These are phyloP conservation scores for Portunus trituberculatus DNA, from an alignment of 1,140 invertebrate genomes.

Conservation along the genomic window DNA sequence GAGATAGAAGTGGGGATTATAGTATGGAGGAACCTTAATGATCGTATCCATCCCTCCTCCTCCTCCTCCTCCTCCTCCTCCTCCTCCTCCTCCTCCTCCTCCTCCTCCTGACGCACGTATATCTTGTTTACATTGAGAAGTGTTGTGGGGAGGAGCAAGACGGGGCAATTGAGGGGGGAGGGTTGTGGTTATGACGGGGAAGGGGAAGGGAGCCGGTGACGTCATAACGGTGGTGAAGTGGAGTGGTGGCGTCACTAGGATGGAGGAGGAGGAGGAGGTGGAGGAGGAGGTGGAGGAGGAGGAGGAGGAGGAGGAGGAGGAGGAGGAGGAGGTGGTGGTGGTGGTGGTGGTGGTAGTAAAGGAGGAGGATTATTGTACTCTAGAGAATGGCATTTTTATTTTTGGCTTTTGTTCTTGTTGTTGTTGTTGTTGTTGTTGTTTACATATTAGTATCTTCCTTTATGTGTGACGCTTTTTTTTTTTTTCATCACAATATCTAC, in stretches of 20 bases:
- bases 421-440: too few relatives aligned
- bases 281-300: neutral
- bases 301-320: too few relatives aligned
- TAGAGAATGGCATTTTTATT: too few relatives aligned
- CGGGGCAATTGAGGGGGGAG: neutral
- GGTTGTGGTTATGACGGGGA: too few relatives aligned
- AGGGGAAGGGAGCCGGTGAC: neutral
- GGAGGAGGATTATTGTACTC: too few relatives aligned
- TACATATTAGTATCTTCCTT: too few relatives aligned
- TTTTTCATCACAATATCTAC: too few relatives aligned
- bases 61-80: neutral
- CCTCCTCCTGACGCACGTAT: neutral
- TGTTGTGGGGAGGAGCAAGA: neutral
- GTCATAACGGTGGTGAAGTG: neutral
- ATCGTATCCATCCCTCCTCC: neutral
- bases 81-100: neutral
- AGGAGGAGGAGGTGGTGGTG: too few relatives aligned
- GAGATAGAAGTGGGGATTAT: neutral
- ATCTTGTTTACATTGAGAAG: neutral
- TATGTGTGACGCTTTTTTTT: too few relatives aligned
- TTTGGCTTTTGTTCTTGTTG: too few relatives aligned
- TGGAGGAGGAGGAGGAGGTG: neutral
- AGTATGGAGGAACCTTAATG: neutral
- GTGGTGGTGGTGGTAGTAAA: too few relatives aligned
- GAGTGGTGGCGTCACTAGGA: neutral